phyloP scores from a whole-genome alignment of 1,140 invertebrate species.

The Nylanderia fulva region DNA sequence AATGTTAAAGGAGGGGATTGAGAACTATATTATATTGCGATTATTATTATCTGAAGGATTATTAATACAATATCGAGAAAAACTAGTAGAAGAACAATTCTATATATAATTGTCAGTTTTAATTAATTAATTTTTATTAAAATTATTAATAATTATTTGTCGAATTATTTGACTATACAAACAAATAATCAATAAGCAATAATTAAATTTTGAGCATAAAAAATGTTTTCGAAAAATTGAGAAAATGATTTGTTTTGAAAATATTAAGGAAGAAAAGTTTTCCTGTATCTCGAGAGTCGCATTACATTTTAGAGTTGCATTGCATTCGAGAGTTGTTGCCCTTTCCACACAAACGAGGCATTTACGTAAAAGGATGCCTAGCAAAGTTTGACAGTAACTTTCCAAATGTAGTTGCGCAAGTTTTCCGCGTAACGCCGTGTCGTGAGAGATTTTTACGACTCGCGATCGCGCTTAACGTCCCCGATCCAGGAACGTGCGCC shows the following conservation, averaged over 20 bases:
- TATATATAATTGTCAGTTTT: no score
- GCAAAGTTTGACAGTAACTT: neutral
- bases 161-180: neutral
- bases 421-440: conserved; percentile 19
- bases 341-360: neutral
- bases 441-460: conserved; percentile 51
- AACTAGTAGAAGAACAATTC: no score
- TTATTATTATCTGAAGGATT: neutral
- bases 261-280: no score
- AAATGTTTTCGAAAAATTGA: neutral
- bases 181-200: neutral
- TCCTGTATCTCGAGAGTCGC: no score
- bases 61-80: neutral
- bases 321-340: neutral
- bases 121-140: no score
- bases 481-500: conserved; percentile 5
- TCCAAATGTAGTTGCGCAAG: neutral
- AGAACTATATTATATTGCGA: neutral
- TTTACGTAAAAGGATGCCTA: neutral
- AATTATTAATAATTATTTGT: no score
- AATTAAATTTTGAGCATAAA: neutral
- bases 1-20: neutral
- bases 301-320: neutral
- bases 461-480: conserved; percentile 32
- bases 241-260: no score